Evolutionary conservation across 1,140 invertebrate species (phyloP).

Genomic region (Cylas formicarius): DNA sequence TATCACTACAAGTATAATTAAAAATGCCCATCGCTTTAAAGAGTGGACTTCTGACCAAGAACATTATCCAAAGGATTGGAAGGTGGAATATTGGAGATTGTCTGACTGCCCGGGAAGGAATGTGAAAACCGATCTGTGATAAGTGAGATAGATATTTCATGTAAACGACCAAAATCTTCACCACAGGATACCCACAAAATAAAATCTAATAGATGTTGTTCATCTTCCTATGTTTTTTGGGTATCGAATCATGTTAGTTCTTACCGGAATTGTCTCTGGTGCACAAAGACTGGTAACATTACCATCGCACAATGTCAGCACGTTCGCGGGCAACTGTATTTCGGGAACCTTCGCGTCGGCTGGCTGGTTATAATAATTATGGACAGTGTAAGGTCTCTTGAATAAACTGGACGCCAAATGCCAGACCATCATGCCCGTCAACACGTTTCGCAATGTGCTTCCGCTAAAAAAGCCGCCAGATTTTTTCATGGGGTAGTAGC

Average conservation of each 20-base stretch:
- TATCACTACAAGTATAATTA: no score
- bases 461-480: constrained; percentile 28
- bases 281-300: constrained; percentile 26
- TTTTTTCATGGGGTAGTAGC: constrained; percentile 18
- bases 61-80: no score
- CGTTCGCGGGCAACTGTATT: constrained; percentile 27
- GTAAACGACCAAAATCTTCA: neutral
- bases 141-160: neutral
- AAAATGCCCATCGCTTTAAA: no score
- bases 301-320: constrained; percentile 27
- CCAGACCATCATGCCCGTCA: constrained; percentile 27
- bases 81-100: no score
- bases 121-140: neutral
- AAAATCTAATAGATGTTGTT: no score
- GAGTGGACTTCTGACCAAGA: no score
- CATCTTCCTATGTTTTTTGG: neutral
- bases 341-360: constrained; percentile 19
- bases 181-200: neutral
- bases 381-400: constrained; percentile 26
- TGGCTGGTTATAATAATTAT: constrained; percentile 31
- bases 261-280: constrained; percentile 19
- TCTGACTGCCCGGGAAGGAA: neutral
- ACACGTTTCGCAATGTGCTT: constrained; percentile 26
- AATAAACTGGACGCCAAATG: constrained; percentile 25
- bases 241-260: neutral